A percentile compares a stretch with the other conserved stretches of the same genome.
Evolutionary conservation across 2,888 invertebrate species (phyloP).

Genomic region (Tipula helvola): DNA sequence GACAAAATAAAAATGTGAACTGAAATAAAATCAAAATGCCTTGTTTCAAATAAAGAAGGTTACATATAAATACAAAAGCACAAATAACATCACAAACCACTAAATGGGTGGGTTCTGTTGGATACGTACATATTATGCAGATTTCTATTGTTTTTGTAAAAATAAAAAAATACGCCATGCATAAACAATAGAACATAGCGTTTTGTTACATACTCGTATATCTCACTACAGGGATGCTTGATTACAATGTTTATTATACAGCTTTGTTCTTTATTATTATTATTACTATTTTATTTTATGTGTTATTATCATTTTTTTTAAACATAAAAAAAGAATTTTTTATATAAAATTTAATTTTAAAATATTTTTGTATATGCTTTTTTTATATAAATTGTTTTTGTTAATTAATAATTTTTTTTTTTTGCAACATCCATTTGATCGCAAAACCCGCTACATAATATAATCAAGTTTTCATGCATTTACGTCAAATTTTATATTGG

Average conservation of each 20-base stretch:
- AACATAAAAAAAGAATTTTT: background rate
- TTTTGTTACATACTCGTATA: background rate
- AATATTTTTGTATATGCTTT: background rate
- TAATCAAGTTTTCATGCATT: background rate
- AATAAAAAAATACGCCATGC: background rate
- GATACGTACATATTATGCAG: background rate
- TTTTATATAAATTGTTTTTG: background rate
- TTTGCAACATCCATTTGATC: background rate
- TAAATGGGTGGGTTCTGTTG: background rate
- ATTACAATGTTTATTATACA: background rate
- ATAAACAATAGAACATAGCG: background rate
- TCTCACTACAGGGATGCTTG: background rate
- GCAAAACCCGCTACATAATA: background rate
- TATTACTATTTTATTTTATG: background rate
- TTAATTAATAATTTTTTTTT: background rate
- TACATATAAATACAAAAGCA: background rate
- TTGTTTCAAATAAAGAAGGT: background rate
- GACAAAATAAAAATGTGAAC: background rate
- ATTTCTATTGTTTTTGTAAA: background rate
- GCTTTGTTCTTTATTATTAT: background rate
- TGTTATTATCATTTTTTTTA: background rate
- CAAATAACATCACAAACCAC: background rate
- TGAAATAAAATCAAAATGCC: background rate
- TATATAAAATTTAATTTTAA: background rate
- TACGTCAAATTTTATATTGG: background rate